Evolutionary conservation across 1,140 invertebrate genomes (phyloP).

Genomic region (Mesaphorura yosii): DNA sequence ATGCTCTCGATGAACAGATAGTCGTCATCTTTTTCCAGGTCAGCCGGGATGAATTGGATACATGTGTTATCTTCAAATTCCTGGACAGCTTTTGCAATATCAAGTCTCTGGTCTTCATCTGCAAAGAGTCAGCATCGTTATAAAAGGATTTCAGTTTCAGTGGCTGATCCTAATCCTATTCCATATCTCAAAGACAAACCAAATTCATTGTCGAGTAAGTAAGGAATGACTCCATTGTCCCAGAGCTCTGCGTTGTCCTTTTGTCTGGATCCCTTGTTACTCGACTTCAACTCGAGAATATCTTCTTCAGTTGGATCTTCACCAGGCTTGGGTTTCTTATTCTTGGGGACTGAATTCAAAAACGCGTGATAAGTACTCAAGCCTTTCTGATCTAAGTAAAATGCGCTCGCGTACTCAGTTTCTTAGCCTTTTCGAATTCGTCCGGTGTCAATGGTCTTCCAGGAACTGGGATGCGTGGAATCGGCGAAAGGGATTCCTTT

Average conservation of each 20-base stretch:
- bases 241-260: slow-evolving; percentile 4
- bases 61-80: slow-evolving; percentile 8
- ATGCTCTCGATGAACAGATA: slow-evolving; percentile 6
- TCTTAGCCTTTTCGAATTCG: not conserved
- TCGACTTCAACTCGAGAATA: not conserved
- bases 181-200: too few species aligned
- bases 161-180: too few species aligned
- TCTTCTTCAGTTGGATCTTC: slow-evolving; percentile 9
- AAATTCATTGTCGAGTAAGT: slow-evolving; percentile 2
- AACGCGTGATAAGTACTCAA: not conserved
- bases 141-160: not conserved
- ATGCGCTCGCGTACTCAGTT: not conserved
- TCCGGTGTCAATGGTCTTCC: not conserved
- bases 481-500: too few species aligned
- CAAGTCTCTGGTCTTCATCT: slow-evolving; percentile 6
- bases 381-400: not conserved
- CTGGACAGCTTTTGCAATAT: slow-evolving; percentile 6
- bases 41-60: slow-evolving; percentile 1
- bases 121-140: not conserved
- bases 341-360: not conserved
- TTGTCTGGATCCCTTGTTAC: not conserved
- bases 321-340: not conserved
- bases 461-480: not conserved
- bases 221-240: slow-evolving; percentile 5
- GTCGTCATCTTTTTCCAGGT: slow-evolving; percentile 9